Base-by-base conservation (phyloP, 2,888 invertebrate genomes). In the Ametastegia equiseti region DNA sequence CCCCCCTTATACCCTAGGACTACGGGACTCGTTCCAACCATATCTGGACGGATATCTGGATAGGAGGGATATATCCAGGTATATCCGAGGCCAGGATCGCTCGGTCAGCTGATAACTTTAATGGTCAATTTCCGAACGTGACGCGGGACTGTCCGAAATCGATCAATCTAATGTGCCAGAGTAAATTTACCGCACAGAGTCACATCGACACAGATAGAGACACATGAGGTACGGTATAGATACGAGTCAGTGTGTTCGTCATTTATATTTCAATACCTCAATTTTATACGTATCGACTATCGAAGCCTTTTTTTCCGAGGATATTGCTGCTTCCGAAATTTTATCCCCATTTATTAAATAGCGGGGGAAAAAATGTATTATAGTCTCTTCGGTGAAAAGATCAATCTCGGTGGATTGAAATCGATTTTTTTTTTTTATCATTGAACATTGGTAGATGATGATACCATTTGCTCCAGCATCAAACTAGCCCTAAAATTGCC, bases 41-140 rank as follows among this genome's bases (percentile, higher is more conserved):
- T 39, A 77, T 77, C 73, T 33, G n/a, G 2, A 9, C 50, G 50
- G 33, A 54, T 54, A 75, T 75, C 50, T 54, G 30, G 54, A 11
- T 15, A 15, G 39, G 39, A 45, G 63, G 9, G 5, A 42, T 45
- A 45, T 60, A 78, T 42, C 42, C 27, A 15, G 39, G 78, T 15
- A 75, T 75, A 50, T 54, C 75, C 54, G 33, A 33, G 75, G 75
- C 33, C 36, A 33, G 45, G 50, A 75, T 71, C 71, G 39, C 75
- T 36, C 54, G 33, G 60, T 78, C 60, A 39, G 78, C 78, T 42
- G 63, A 78, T 78, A 60, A 45, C 23, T 78, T 78, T 78, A 78
- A 78, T 39, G 60, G 60, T 36, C 60, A 60, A 78, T 78, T 78
- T 78, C 78, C 78, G 60, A 11, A 42, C 39, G 42, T 42, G 36